A percentile compares a stretch with the other conserved stretches of the same genome.
Conservation (phyloP, 2,797 vertebrate species). For the Valencia hispanica region DNA sequence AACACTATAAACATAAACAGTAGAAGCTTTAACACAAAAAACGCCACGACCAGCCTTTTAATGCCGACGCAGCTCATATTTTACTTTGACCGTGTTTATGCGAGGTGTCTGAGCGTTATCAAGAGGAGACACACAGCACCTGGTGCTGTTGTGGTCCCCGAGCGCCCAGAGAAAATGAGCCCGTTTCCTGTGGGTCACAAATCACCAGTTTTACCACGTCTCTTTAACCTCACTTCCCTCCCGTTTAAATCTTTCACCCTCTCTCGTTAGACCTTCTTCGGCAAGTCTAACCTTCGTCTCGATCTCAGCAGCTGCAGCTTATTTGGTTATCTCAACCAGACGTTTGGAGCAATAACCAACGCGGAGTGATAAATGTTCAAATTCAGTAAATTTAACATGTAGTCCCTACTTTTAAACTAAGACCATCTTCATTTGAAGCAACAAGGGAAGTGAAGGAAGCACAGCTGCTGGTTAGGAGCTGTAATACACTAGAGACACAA, state of each 20-base stretch:
- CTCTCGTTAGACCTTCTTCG: slow-evolving; percentile 15
- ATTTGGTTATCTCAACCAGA: slow-evolving; percentile 1
- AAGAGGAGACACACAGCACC: slow-evolving; percentile 65
- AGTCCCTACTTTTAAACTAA: slow-evolving; percentile 21
- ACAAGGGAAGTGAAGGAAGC: slow-evolving; percentile 8
- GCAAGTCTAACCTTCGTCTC: neutral
- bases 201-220: slow-evolving; percentile 52
- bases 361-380: neutral
- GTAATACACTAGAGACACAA: slow-evolving; percentile 15
- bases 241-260: slow-evolving; percentile 43
- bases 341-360: neutral
- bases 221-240: slow-evolving; percentile 48
- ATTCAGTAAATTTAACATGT: neutral
- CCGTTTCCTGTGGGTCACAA: slow-evolving; percentile 65
- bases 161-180: slow-evolving; percentile 41
- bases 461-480: slow-evolving; percentile 20
- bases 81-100: slow-evolving; percentile 14
- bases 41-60: neutral
- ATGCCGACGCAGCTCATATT: neutral
- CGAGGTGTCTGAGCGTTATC: slow-evolving; percentile 53
- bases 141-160: slow-evolving; percentile 30
- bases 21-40: slow-evolving; percentile 1
- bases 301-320: slow-evolving; percentile 2
- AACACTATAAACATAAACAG: slow-evolving; percentile 2
- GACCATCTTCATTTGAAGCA: slow-evolving; percentile 2